Conservation (phyloP, 2,888 invertebrate species). For the Nudaria mundana region DNA sequence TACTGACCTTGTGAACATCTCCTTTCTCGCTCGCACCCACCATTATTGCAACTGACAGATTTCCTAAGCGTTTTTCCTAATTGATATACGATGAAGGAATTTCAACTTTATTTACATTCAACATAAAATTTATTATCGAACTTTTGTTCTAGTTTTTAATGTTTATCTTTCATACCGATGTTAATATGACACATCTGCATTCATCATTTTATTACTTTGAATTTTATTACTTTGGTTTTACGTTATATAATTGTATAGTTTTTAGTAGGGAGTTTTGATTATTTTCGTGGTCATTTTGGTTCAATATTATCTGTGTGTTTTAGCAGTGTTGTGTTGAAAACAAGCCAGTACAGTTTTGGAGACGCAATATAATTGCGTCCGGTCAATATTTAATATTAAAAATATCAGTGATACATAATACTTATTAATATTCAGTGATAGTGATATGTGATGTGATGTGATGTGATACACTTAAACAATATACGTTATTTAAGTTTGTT, state of each 20-base stretch:
- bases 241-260: conserved; percentile 23
- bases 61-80: conserved; percentile 71
- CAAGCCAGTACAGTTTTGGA: conserved; percentile 45
- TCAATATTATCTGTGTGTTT: conserved; percentile 66
- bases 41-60: conserved; percentile 44
- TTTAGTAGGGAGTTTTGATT: conserved; percentile 11
- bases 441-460: not conserved
- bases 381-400: conserved; percentile 11
- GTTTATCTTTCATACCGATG: conserved; percentile 54
- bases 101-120: conserved; percentile 33
- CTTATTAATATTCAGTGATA: conserved; percentile 4
- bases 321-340: conserved; percentile 75
- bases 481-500: not conserved
- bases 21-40: conserved; percentile 52
- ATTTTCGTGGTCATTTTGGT: conserved; percentile 28
- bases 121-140: conserved; percentile 41
- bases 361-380: conserved; percentile 21
- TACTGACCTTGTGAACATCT: conserved; percentile 60
- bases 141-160: conserved; percentile 47
- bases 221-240: conserved; percentile 31
- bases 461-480: conserved; percentile 3
- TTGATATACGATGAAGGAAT: conserved; percentile 28
- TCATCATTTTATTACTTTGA: conserved; percentile 1
- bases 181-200: conserved; percentile 35
- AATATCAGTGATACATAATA: conserved; percentile 9